Evolutionary conservation across 53 echinoderm and acorn worm species (phyloP), one percentile per base, ranked within the genome.

Genomic region (Glandiceps talaboti): DNA sequence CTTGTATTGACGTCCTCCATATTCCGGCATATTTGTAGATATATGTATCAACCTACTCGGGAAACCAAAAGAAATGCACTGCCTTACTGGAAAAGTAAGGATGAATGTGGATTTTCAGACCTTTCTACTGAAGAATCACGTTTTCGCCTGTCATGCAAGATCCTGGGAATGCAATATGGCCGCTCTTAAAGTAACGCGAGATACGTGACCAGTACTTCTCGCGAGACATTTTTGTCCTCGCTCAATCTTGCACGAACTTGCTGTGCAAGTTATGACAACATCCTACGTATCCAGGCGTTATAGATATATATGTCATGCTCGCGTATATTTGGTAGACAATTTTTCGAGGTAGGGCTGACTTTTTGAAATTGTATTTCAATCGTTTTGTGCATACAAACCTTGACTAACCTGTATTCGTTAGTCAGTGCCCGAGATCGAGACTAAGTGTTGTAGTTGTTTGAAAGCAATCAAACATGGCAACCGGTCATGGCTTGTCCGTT

Each of bases 401-500:
- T n/a, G n/a, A n/a, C n/a, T 45, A 45, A 45, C 6, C 64, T 45
- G 6, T 45, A 20, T 45, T 12, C 6, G 64, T 45, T 45, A 12
- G 6, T 45, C 64, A 12, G 6, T 45, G 6, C 20, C 64, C 6
- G 6, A 12, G 64, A 12, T 12, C 64, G 64, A 45, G 64, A 45
- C 64, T 12, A 45, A 45, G 64, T 20, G 20, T 20, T 45, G 64
- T 6, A 45, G 64, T 45, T 45, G 64, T 45, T 45, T 45, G 64
- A 45, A 45, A 45, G 64, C 64, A 45, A 45, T 45, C 64, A 86
- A 92, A 92, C 88, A 92, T 92, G 92, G 92, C 92, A 86, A 90
- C 92, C 32, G 92, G 86, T 32, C 95, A 95, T 87, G 77, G 86
- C 30, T 81, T 95, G 75, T 92, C 95, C 20, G 79, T 88, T 32